Evolutionary conservation across 2,113 vertebrate species (phyloP).

Genomic region (Uria aalge): DNA sequence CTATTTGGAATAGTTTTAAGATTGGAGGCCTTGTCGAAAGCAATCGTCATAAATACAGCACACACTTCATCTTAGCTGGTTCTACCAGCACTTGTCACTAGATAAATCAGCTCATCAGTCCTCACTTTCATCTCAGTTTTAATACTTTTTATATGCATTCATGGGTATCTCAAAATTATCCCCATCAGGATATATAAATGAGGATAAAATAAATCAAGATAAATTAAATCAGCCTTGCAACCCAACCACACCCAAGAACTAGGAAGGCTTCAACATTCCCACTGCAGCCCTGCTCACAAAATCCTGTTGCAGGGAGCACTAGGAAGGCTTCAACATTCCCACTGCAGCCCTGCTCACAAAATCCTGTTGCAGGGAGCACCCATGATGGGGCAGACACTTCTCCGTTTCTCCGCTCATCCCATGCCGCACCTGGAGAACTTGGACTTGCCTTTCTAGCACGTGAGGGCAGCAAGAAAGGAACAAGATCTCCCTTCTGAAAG

Average conservation of each 20-base stretch:
- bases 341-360: neutral
- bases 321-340: neutral
- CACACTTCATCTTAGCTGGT: neutral
- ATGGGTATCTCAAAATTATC: neutral
- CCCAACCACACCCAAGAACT: neutral
- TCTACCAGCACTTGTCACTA: neutral
- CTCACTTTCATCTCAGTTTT: neutral
- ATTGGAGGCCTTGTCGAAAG: neutral
- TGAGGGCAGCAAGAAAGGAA: neutral
- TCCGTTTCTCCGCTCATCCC: neutral
- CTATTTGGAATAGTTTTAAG: constrained; percentile 35
- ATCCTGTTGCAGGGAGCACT: neutral
- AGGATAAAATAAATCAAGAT: neutral
- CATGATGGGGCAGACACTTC: neutral
- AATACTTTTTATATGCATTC: neutral
- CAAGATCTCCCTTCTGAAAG: neutral
- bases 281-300: neutral
- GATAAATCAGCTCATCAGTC: neutral
- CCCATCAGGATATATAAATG: neutral
- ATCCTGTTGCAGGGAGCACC: neutral
- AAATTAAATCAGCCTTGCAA: neutral
- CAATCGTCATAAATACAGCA: neutral
- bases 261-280: neutral
- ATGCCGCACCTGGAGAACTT: neutral
- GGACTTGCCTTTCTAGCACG: neutral